Evolutionary conservation across 2,797 vertebrate species (phyloP).

Genomic region (Dicrostonyx torquatus): DNA sequence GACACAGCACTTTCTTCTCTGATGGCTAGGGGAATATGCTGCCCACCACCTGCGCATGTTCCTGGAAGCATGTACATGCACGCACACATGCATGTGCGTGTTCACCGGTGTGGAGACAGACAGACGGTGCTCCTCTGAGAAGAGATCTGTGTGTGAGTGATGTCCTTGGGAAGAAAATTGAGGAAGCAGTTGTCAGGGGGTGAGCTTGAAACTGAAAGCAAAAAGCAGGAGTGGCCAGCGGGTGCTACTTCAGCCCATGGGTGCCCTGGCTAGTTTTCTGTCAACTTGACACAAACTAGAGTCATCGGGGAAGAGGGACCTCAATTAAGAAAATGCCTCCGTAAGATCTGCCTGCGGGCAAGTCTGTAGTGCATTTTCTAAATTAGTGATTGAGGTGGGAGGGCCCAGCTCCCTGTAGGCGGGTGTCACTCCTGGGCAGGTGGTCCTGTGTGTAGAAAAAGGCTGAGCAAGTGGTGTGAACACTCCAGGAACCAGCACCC

Average conservation of each 20-base stretch:
- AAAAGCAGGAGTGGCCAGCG: neutral
- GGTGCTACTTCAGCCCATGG: neutral
- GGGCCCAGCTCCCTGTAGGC: neutral
- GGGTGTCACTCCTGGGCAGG: neutral
- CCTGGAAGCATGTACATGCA: no score
- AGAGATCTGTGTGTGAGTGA: neutral
- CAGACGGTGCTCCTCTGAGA: neutral
- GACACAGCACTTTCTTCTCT: neutral
- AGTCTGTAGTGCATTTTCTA: neutral
- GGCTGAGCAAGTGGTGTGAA: neutral
- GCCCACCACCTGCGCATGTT: neutral
- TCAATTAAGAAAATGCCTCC: neutral
- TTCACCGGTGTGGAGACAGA: neutral
- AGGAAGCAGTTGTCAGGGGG: no score
- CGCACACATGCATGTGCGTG: fast-evolving
- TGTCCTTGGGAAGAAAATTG: neutral
- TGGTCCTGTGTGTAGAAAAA: neutral
- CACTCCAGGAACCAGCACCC: no score
- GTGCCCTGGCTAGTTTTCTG: neutral
- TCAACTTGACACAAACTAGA: neutral
- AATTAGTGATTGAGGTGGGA: no score
- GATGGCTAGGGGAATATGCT: neutral
- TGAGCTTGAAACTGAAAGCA: fast-evolving
- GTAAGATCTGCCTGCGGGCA: neutral
- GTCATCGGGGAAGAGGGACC: neutral